Percentiles rank a stretch among this genome's conserved stretches.
Evolutionary conservation across 2,797 vertebrate species (phyloP).

Genomic region (Muscicapa striata): DNA sequence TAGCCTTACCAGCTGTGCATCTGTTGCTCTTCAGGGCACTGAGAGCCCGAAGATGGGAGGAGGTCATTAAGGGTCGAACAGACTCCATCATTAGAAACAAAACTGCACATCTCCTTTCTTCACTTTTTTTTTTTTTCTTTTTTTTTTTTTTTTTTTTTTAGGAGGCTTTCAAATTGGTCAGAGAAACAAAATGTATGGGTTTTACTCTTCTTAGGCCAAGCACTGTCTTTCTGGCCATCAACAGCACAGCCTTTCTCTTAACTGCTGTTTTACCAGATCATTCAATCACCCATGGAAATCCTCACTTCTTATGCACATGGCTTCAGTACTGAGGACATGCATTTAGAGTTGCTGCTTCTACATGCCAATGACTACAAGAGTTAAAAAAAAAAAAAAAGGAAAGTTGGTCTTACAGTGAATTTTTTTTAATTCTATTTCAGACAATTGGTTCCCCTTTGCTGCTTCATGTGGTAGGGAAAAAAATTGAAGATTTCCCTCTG

Average conservation of each 20-base stretch:
- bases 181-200: neutral
- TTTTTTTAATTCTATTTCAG: neutral
- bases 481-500: neutral
- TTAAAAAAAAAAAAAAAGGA: neutral
- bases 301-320: neutral
- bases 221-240: neutral
- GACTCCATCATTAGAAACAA: conserved; percentile 53
- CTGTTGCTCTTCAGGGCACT: conserved; percentile 24
- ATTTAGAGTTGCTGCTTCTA: neutral
- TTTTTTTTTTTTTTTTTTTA: neutral
- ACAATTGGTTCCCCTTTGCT: neutral
- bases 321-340: neutral
- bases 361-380: neutral
- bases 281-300: neutral
- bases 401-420: neutral
- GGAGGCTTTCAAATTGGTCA: neutral
- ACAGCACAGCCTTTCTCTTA: neutral
- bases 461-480: neutral
- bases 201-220: neutral
- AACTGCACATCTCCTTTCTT: conserved; percentile 13
- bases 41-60: neutral
- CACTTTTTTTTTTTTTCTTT: neutral
- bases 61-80: conserved; percentile 8
- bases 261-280: neutral
- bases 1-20: neutral